Conservation (phyloP, 2,113 vertebrate species). For the Ameiurus melas region DNA sequence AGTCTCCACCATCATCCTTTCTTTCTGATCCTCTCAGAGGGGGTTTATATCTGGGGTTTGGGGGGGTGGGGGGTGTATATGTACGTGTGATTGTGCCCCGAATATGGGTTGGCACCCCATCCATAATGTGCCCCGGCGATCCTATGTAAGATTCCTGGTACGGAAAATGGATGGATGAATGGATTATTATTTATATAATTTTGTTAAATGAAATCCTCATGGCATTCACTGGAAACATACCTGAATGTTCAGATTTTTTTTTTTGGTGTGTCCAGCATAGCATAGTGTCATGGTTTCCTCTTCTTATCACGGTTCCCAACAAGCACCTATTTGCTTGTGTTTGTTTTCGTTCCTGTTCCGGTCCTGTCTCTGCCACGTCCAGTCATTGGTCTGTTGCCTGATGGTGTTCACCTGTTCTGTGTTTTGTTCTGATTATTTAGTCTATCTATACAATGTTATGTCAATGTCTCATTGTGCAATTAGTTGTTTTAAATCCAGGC, state of each 20-base stretch:
- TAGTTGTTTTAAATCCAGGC: background rate
- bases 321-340: background rate
- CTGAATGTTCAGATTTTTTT: background rate
- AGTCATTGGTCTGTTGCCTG: background rate
- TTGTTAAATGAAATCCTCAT: background rate
- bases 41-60: too few relatives aligned
- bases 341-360: background rate
- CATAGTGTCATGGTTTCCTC: background rate
- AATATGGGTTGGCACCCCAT: too few relatives aligned
- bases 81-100: too few relatives aligned
- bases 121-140: too few relatives aligned
- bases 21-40: too few relatives aligned
- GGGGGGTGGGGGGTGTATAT: too few relatives aligned
- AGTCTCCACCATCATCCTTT: too few relatives aligned
- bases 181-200: background rate
- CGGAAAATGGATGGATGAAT: too few relatives aligned
- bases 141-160: too few relatives aligned
- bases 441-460: background rate
- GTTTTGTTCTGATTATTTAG: slow-evolving; percentile 7
- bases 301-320: background rate
- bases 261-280: background rate
- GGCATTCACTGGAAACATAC: background rate
- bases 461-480: background rate
- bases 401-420: slow-evolving; percentile 2
- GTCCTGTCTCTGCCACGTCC: background rate